Evolutionary conservation across 2,797 vertebrate genomes (phyloP), one percentile per base, ranked within the genome.

Genomic region (Macroramphosus scolopax): DNA sequence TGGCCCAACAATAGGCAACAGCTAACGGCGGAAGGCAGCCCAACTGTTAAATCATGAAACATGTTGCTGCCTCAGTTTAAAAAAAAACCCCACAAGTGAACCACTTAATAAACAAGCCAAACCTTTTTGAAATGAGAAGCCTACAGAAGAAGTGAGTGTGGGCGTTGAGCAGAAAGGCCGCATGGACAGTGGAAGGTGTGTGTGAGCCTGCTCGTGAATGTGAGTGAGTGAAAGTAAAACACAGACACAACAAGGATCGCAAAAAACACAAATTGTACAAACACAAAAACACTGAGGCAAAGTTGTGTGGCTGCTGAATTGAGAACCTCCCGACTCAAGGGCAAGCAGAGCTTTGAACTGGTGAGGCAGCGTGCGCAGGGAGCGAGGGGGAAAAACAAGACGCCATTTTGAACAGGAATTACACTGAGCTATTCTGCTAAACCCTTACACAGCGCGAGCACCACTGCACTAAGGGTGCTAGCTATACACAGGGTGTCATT

Each of bases 321-420:
- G 58, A 78, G 67, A 73, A 60, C 39, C 62, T 55, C 55, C 43
- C 42, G 42, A 80, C 61, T 73, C 71, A 75, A 83, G 74, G 77
- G 72, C 73, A 72, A 57, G 72, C 73, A 38, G 65, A 70, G 77
- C 76, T 81, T 72, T 81, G 78, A 80, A 79, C 67, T 61, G 77
- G 75, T 44, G 68, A 81, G 77, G 74, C 76, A 77, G 72, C 62
- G 58, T 65, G 80, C 80, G 51, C 69, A 66, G 64, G 8, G 77
- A 77, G 86, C 75, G 63, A 58, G 63, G 73, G 79, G 78, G 77
- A 75, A 82, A 86, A 85, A 83, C 76, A 85, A 72, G 79, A 72
- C 84, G 84, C 87, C 87, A 88, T 88, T 88, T 88, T 88, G 85
- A 71, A 87, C 79, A 77, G 71, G 79, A 81, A 81, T 84, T 80